phyloP scores from a whole-genome alignment of 2,888 invertebrate species.

The Polietes domitor region DNA sequence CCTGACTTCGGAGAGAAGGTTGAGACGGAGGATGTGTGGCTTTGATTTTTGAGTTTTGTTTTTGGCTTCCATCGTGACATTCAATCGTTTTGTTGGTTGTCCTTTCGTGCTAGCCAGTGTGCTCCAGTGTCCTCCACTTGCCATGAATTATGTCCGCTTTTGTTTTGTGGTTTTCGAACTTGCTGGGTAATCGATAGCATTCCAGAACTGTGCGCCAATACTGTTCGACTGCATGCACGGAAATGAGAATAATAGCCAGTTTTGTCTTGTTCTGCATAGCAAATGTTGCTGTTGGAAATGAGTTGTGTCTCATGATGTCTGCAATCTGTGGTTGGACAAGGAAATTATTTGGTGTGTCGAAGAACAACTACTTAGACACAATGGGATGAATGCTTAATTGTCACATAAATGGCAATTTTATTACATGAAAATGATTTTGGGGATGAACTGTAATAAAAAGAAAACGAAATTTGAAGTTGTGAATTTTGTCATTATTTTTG shows the following conservation, averaged over 20 bases:
- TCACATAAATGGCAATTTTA: too few species aligned
- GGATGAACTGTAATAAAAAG: too few species aligned
- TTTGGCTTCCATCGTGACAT: background rate
- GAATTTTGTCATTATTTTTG: too few species aligned
- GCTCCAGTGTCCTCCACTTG: background rate
- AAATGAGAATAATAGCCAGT: background rate
- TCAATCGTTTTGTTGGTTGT: conserved; percentile 10
- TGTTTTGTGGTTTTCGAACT: conserved; percentile 12
- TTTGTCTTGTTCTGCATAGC: background rate
- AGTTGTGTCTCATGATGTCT: conserved; percentile 3
- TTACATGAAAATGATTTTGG: too few species aligned
- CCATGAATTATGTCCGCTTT: conserved; percentile 31
- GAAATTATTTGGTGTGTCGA: background rate
- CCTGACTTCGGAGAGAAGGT: background rate
- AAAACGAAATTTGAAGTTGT: too few species aligned
- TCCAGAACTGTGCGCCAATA: background rate
- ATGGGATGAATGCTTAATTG: background rate
- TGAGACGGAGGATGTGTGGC: background rate
- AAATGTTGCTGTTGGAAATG: background rate
- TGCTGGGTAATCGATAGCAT: background rate
- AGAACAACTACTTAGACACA: too few species aligned
- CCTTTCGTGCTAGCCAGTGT: background rate
- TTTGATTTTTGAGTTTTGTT: background rate
- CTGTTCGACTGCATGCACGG: background rate
- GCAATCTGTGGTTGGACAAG: background rate